phyloP scores from a whole-genome alignment of 2,797 vertebrate species.

The Oceanodroma leucorhoa region DNA sequence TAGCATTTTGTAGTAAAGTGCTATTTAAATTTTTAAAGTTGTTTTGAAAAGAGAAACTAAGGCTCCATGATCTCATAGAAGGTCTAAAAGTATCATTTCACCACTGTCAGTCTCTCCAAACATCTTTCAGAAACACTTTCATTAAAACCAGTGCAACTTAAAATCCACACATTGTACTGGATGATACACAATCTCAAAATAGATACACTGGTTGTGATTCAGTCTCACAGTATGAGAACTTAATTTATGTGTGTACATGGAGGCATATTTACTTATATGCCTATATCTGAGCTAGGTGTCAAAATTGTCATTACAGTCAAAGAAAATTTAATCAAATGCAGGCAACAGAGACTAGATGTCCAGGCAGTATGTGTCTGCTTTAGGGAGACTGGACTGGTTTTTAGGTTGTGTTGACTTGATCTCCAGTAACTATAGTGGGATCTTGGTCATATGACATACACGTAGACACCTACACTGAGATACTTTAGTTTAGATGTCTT shows the following conservation, averaged over 20 bases:
- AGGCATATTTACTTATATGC: neutral
- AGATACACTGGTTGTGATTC: neutral
- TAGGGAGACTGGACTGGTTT: neutral
- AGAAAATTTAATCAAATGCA: neutral
- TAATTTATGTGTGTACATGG: neutral
- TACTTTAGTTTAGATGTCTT: neutral
- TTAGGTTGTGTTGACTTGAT: neutral
- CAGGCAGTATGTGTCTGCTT: neutral
- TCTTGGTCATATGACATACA: neutral
- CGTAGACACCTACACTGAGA: neutral
- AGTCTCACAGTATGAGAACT: neutral
- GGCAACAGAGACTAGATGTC: neutral
- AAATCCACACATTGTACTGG: neutral
- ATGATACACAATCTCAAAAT: neutral
- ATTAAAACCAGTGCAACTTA: neutral
- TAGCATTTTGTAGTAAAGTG: neutral
- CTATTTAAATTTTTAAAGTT: neutral
- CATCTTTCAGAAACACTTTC: neutral
- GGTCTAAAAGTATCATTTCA: neutral
- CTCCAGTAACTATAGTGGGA: neutral
- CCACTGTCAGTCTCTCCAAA: neutral
- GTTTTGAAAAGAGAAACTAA: neutral
- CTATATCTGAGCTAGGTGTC: neutral
- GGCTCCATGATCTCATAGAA: neutral
- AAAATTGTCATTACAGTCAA: neutral